Base-by-base conservation (phyloP, 1,140 invertebrate genomes). In the Musca vetustissima region DNA sequence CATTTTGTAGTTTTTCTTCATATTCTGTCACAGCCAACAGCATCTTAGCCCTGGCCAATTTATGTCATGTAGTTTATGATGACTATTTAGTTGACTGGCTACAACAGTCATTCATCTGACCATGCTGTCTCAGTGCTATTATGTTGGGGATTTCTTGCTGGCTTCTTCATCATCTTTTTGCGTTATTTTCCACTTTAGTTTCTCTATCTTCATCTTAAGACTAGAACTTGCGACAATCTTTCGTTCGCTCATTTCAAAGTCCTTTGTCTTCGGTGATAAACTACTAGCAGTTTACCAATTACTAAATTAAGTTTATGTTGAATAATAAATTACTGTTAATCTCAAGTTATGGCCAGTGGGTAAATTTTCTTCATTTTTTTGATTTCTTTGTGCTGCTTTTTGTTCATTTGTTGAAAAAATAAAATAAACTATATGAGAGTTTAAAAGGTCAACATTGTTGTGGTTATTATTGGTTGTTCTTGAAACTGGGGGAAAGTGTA, bases 231-330 rank as follows among this genome's bases (percentile, higher is more conserved):
- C 25, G 25, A 25, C 15, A 57, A 24, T 36, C 17, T 8, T 36
- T 61, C 25, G 36, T 61, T 36, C 13, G 7, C n/a, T n/a, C n/a
- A n/a, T n/a, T n/a, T n/a, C n/a, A n/a, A 43, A 43, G 36, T 43
- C 36, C 36, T 43, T 43, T 43, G 15, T 17, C 25, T 36, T 61
- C 36, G 28, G 36, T 61, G 25, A 36, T 61, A 61, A 61, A 61
- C n/a, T 61, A 61, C 28, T 61, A 19, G 3, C n/a, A 61, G 57
- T 32, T 61, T 61, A 61, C 57, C 57, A 61, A 61, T 61, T 61
- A 61, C 57, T 61, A 61, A 61, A 61, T 61, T 61, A 61, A 61
- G 57, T 61, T 61, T 61, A n/a, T 28, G 57, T 61, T 19, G 28
- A n/a, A 61, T 61, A 61, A 61, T 61, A 61, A 61, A 59, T 59